Evolutionary conservation across 2,797 vertebrate species (phyloP).

Genomic region (Pangasius djambal): DNA sequence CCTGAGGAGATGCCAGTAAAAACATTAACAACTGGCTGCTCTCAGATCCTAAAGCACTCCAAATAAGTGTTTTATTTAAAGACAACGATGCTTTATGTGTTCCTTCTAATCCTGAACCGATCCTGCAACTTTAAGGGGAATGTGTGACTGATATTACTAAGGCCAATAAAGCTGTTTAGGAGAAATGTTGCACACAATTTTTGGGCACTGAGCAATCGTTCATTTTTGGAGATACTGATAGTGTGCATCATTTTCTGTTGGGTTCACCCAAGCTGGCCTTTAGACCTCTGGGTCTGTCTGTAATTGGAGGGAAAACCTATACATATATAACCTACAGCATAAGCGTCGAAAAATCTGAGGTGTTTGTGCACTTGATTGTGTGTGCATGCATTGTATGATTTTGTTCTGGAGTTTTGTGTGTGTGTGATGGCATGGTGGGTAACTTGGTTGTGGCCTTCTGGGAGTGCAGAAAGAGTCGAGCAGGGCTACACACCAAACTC

Average conservation of each 20-base stretch:
- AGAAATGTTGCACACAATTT: not conserved
- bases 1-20: not conserved
- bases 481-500: conserved; percentile 48
- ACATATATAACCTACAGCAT: not conserved
- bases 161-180: not conserved
- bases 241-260: not conserved
- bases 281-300: not conserved
- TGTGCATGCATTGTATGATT: not conserved
- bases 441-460: conserved; percentile 22
- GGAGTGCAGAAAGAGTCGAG: conserved; percentile 22
- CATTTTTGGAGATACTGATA: not conserved
- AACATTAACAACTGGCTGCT: not conserved
- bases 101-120: not conserved
- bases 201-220: not conserved
- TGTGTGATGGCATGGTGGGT: conserved; percentile 38
- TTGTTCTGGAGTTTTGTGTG: conserved; percentile 5
- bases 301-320: not conserved
- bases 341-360: not conserved
- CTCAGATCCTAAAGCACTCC: not conserved
- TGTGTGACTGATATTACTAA: not conserved
- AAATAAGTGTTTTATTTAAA: not conserved
- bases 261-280: not conserved
- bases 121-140: not conserved
- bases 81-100: not conserved
- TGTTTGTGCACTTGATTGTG: not conserved